Evolutionary conservation across 2,888 invertebrate genomes (phyloP).

Genomic region (Laspeyria flexula): DNA sequence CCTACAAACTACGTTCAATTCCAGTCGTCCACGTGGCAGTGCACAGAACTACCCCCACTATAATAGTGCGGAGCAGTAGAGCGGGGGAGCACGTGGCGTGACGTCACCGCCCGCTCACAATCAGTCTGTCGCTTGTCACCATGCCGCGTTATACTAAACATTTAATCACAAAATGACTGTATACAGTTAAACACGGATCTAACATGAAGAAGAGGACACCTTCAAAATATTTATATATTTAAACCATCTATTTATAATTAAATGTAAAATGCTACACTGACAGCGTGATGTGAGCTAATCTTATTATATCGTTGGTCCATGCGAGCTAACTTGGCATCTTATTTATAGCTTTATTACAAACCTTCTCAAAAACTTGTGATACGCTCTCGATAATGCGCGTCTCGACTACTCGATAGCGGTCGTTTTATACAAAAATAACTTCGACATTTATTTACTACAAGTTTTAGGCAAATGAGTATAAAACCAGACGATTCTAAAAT

Average conservation of each 20-base stretch:
- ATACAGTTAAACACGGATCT: slow-evolving; percentile 79
- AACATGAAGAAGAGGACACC: slow-evolving; percentile 72
- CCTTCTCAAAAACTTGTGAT: slow-evolving; percentile 36
- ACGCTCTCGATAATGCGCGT: slow-evolving; percentile 65
- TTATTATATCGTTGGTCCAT: slow-evolving; percentile 82
- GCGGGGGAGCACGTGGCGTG: slow-evolving; percentile 33
- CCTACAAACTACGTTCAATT: slow-evolving; percentile 12
- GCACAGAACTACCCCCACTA: slow-evolving; percentile 62
- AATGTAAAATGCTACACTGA: slow-evolving; percentile 71
- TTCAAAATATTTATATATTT: slow-evolving; percentile 64
- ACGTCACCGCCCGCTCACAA: slow-evolving; percentile 62
- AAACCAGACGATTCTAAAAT: slow-evolving; percentile 45
- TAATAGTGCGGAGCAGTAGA: slow-evolving; percentile 72
- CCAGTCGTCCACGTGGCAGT: slow-evolving; percentile 9
- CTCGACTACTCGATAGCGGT: slow-evolving; percentile 40
- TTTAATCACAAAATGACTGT: slow-evolving; percentile 79
- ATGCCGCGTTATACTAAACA: slow-evolving; percentile 67
- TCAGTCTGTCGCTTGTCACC: slow-evolving; percentile 75
- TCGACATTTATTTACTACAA: slow-evolving; percentile 11
- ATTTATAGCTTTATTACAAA: slow-evolving; percentile 54
- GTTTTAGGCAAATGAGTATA: slow-evolving; percentile 27
- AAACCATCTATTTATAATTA: slow-evolving; percentile 45
- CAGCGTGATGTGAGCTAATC: slow-evolving; percentile 81
- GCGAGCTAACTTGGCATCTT: slow-evolving; percentile 83
- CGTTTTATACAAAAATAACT: slow-evolving; percentile 47